Base-by-base conservation (phyloP, 2,113 vertebrate genomes). In the Gymnobelideus leadbeateri region DNA sequence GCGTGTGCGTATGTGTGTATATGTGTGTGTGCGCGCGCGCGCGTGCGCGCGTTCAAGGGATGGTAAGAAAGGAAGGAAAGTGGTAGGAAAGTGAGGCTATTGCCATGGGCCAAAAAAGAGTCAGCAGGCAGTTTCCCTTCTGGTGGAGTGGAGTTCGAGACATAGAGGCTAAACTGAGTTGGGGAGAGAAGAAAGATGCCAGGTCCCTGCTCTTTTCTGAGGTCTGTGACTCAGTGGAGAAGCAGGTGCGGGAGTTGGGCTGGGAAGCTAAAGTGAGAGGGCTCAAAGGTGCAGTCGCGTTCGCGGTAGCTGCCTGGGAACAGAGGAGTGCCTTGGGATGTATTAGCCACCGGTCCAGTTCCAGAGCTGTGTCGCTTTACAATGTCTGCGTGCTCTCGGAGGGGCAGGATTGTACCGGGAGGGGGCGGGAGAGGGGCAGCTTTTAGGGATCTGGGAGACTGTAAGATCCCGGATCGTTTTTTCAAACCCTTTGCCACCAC, bases 361-460 rank as follows among this genome's bases (percentile, higher is more conserved):
- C 92, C 68, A 0, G 37, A 77, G 57, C 90, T 94, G 96, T 96
- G 96, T 96, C 95, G 97, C 96, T 95, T 94, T 97, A 97, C 97
- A 8, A 90, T 24, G 47, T 23, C 89, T 96, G 94, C 91, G 90
- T 8, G 84, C 53, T 94, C 53, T 94, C 93, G 0, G 14, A 91
- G 92, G 96, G 96, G 96, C 96, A 97, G 97, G 97, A 95, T 61
- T 96, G 68, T 93, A 92, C 96, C 96, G 54, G 91, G 98, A 96
- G 96, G 97, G 97, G 97, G 97, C 96, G 96, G 98, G 97, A 98
- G 96, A 94, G 96, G 95, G 98, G 97, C 95, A 92, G 49, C 91
- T 93, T 94, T 93, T 95, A 95, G 93, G 61, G 97, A 96, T 97
- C 57, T 94, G 97, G 97, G 96, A 90, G 95, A 96, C 50, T 51